These are phyloP conservation scores for Microcebus murinus DNA, from an alignment of 2,113 vertebrate genomes.

Conservation along the genomic window DNA sequence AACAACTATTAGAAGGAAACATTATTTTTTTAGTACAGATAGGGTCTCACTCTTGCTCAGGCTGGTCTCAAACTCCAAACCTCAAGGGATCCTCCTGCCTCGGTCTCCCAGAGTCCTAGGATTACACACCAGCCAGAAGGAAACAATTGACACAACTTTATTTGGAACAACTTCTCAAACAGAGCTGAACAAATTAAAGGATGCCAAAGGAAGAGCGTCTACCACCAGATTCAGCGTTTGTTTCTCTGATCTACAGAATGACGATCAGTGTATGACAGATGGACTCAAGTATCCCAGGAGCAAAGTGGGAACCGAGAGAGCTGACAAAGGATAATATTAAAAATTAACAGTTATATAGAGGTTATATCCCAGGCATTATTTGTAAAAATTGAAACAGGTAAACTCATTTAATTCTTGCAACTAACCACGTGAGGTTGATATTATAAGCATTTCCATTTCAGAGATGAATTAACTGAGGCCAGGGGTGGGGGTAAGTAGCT, in stretches of 20 bases:
- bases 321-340: background rate
- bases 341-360: background rate
- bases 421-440: background rate
- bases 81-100: too few relatives aligned
- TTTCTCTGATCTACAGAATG: background rate
- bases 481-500: background rate
- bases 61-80: too few relatives aligned
- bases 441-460: background rate
- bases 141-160: background rate
- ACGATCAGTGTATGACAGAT: rapidly evolving
- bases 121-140: background rate
- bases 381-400: too few relatives aligned
- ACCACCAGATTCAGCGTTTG: background rate
- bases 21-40: too few relatives aligned
- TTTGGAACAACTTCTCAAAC: background rate
- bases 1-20: background rate
- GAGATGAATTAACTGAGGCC: background rate
- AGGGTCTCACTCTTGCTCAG: too few relatives aligned
- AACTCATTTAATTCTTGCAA: background rate
- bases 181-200: background rate
- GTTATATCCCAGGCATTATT: too few relatives aligned
- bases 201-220: background rate
- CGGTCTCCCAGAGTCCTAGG: too few relatives aligned
- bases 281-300: background rate
- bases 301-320: background rate